Evolutionary conservation across 2,888 invertebrate genomes (phyloP).

Genomic region (Anorthoa munda): DNA sequence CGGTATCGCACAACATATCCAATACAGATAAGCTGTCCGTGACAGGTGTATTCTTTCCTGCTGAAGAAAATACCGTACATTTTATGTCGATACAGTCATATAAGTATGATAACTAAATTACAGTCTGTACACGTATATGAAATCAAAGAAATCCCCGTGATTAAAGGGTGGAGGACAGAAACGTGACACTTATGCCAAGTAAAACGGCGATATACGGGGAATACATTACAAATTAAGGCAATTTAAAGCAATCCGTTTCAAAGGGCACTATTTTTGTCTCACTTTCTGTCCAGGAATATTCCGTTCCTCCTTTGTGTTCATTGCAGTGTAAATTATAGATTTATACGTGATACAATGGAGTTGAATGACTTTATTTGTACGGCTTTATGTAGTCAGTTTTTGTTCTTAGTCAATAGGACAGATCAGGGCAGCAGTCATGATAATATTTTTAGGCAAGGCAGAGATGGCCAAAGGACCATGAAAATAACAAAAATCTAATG

Average conservation of each 20-base stretch:
- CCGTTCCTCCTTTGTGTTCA: constrained; percentile 15
- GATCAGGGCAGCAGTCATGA: background rate
- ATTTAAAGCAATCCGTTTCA: constrained; percentile 42
- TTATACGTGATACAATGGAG: background rate
- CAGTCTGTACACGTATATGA: constrained; percentile 27
- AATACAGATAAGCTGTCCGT: constrained; percentile 15
- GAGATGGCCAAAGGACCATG: too few species aligned
- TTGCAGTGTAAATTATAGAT: too few species aligned
- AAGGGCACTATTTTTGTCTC: constrained; percentile 30
- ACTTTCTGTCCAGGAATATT: constrained; percentile 26
- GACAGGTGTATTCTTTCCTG: constrained; percentile 11
- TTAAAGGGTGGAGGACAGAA: constrained; percentile 42
- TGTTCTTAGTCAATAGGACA: background rate
- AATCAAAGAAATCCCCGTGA: constrained; percentile 54
- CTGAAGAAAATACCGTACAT: constrained; percentile 16
- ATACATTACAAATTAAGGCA: constrained; percentile 38
- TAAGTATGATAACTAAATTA: constrained; percentile 28
- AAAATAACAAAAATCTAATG: too few species aligned
- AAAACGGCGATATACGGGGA: constrained; percentile 26
- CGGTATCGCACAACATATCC: constrained; percentile 25
- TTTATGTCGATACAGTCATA: constrained; percentile 12
- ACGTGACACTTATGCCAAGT: too few species aligned
- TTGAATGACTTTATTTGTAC: constrained; percentile 23
- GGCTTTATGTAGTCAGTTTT: background rate
- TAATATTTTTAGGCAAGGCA: background rate